A percentile compares a stretch with the other conserved stretches of the same genome.
These are phyloP conservation scores for Polyommatus iphigenia DNA, from an alignment of 2,888 invertebrate species.

Conservation along the genomic window DNA sequence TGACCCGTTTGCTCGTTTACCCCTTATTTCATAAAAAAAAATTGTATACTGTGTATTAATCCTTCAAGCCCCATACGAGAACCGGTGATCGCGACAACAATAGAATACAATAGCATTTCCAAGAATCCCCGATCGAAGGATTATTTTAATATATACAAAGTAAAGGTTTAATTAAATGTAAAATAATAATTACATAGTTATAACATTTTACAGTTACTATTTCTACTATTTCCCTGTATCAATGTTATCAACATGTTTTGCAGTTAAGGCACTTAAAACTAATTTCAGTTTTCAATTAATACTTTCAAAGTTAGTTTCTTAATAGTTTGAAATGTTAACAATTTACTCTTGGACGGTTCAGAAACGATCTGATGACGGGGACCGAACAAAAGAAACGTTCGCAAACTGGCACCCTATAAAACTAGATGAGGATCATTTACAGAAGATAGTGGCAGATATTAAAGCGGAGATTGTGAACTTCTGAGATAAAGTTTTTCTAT, in stretches of 20 bases:
- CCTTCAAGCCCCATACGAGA: too few relatives aligned
- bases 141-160: too few relatives aligned
- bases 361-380: not conserved
- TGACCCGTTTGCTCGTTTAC: too few relatives aligned
- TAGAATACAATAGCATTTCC: too few relatives aligned
- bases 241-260: not conserved
- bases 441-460: slow-evolving; percentile 19
- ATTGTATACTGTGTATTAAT: too few relatives aligned
- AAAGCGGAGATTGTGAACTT: slow-evolving; percentile 2
- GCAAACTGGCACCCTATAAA: slow-evolving; percentile 11
- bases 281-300: slow-evolving; percentile 4
- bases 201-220: not conserved
- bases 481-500: slow-evolving; percentile 3
- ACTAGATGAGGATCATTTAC: not conserved
- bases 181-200: too few relatives aligned
- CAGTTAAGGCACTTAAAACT: not conserved
- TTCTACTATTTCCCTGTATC: not conserved
- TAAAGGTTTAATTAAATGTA: too few relatives aligned
- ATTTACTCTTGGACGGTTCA: not conserved
- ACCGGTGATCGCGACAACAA: too few relatives aligned
- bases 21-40: too few relatives aligned
- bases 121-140: too few relatives aligned
- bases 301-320: not conserved
- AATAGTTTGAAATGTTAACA: not conserved
- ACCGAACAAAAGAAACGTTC: slow-evolving; percentile 7